Evolutionary conservation across 1,140 invertebrate genomes (phyloP).

Genomic region (Colletes gigas): DNA sequence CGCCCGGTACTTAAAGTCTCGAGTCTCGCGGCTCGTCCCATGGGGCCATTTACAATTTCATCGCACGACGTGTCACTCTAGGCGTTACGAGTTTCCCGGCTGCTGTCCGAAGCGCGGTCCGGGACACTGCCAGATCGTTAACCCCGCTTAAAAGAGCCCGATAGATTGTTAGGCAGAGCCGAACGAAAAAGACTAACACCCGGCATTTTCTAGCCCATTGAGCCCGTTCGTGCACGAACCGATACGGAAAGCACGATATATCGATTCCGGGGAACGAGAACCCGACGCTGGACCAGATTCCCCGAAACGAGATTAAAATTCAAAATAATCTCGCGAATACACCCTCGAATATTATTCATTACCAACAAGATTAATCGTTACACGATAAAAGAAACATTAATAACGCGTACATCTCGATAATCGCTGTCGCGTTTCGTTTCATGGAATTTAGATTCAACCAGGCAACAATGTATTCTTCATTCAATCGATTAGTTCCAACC

Average conservation of each 20-base stretch:
- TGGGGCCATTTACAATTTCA: conserved; percentile 48
- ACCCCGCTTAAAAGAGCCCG: conserved; percentile 8
- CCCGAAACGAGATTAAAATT: background rate
- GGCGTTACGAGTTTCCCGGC: conserved; percentile 2
- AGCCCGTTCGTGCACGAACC: conserved; percentile 3
- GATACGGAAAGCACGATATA: conserved; percentile 42
- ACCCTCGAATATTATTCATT: too few species aligned
- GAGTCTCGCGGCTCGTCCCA: conserved; percentile 37
- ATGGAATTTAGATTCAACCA: too few species aligned
- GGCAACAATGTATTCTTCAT: too few species aligned
- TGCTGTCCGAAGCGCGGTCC: background rate
- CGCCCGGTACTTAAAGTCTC: conserved; percentile 17
- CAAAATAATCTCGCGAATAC: too few species aligned
- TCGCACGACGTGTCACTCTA: conserved; percentile 26
- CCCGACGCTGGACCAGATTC: too few species aligned
- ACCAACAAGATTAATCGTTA: too few species aligned
- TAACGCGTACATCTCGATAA: too few species aligned
- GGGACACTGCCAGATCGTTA: conserved; percentile 11
- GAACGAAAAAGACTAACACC: background rate
- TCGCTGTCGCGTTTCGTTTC: too few species aligned
- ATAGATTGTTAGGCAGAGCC: background rate
- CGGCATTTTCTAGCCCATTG: conserved; percentile 39
- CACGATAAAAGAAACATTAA: too few species aligned
- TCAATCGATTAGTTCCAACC: too few species aligned
- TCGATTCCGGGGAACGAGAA: conserved; percentile 13